Evolutionary conservation across 1,140 invertebrate species (phyloP), one percentile per base, ranked within the genome.

Genomic region (Caenorhabditis inopinata): DNA sequence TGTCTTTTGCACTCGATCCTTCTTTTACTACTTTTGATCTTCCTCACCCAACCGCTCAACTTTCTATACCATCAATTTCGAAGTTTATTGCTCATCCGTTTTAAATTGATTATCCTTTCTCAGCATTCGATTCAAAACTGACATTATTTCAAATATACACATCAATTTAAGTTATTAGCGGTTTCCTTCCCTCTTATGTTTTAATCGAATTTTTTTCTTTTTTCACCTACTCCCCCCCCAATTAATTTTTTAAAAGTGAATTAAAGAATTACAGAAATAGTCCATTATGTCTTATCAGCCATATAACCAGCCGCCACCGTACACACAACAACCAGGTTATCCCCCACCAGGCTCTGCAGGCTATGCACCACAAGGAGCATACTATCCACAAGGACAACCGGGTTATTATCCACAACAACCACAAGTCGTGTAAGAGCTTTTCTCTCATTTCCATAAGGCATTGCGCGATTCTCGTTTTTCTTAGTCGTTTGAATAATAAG

Each of bases 391-490:
- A 38, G 58, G 58, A 68, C 58, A 68, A 21, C 58, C 29, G 23
- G 58, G 58, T 21, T 68, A 68, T 21, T 68, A 68, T 68, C 58
- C 58, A 68, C 58, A 68, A 68, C 58, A 68, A 68, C 58, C 58
- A 68, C 58, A 68, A 18, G 58, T 68, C 23, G 58, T 68, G 58
- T 68, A 68, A 68, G 58, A n/a, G n/a, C n/a, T n/a, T n/a, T 7
- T 42, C 14, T 42, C 38, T 7, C 38, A 42, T 42, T 42, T 42
- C 14, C 38, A 14, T 42, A 42, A 42, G 14, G 6, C 5, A 7
- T 14, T 42, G 38, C 38, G 38, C 5, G 14, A 42, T 42, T 42
- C 14, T 5, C 38, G 14, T 42, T 14, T 5, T 7, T 42, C 14
- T 42, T 42, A 14, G 38, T 42, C 14, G 38, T n/a, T n/a, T n/a